Base-by-base conservation (phyloP, 2,888 invertebrate species). In the Aphidoletes aphidimyza region DNA sequence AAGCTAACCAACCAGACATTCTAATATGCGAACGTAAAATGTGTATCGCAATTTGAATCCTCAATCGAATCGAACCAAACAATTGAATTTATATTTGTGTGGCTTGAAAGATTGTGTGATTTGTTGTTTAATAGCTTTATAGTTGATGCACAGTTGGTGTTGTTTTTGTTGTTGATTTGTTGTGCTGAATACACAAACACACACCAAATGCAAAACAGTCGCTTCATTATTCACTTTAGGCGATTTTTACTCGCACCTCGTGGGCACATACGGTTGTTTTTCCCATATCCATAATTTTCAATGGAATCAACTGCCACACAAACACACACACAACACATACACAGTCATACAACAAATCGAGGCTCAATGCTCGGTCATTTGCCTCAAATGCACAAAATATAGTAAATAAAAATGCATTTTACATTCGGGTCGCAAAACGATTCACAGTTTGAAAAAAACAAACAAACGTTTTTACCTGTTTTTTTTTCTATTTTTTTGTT, bases 401-500 rank as follows among this genome's bases (percentile, higher is more conserved):
- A 14, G 14, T 69, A 69, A 69, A 69, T 30, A 69, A 69, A 54
- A 69, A 69, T 69, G 69, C 69, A 69, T 5, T 69, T 69, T 69
- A 30, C 69, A 69, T 69, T 69, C 69, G 34, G 34, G 69, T 69
- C 69, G 34, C 69, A 69, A 69, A 69, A 34, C 69, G 69, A 30
- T 30, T 30, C 26, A 69, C 69, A 69, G 69, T 30, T 69, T 69
- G 34, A 30, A 14, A 6, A 6, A 14, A 9, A 42, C 14, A 42
- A 9, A 42, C 22, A 22, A 26, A 22, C 22, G 26, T 54, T 54
- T 8, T 54, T 22, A 26, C 19, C 22, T 26, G 54, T 26, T n/a
- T 54, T 3, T 22, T 54, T 3, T 54, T 54, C 22, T 22, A 8
- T n/a, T 54, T 11, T 3, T 19, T 11, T 54, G n/a, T 26, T 54